Conservation (phyloP, 2,888 invertebrate genomes). For the Pherbina coryleti region DNA sequence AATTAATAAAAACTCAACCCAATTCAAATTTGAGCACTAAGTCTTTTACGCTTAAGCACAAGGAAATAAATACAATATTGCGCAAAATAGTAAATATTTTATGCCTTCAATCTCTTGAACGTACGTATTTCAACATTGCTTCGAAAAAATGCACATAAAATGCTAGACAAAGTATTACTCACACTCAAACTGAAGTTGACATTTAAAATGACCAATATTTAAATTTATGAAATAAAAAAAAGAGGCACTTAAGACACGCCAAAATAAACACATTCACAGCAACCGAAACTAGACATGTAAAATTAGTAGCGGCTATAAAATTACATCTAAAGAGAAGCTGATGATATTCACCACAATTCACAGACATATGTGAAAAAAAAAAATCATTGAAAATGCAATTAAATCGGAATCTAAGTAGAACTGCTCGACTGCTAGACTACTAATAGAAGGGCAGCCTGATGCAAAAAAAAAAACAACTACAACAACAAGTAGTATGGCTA, state of each 20-base stretch:
- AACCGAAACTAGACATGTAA: background rate
- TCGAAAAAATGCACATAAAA: too few species aligned
- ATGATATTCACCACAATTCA: background rate
- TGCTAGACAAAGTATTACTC: background rate
- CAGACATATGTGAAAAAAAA: background rate
- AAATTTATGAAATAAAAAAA: background rate
- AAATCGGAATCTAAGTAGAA: background rate
- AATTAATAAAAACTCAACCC: background rate
- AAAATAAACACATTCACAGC: slow-evolving; percentile 14
- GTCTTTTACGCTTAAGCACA: too few species aligned
- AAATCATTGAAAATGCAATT: background rate
- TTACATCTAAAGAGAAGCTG: background rate
- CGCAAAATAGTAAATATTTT: too few species aligned
- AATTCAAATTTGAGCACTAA: too few species aligned
- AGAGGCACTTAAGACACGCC: slow-evolving; percentile 15
- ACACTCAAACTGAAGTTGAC: background rate
- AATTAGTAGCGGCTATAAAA: background rate
- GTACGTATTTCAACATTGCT: too few species aligned
- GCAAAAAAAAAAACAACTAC: background rate
- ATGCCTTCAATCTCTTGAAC: too few species aligned
- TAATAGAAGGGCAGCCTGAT: background rate
- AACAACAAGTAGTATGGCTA: background rate
- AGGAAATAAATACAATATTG: too few species aligned
- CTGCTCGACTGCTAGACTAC: background rate
- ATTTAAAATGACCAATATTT: slow-evolving; percentile 34